phyloP scores from a whole-genome alignment of 2,797 vertebrate genomes.

The Lepidocolaptes lacrymiger region DNA sequence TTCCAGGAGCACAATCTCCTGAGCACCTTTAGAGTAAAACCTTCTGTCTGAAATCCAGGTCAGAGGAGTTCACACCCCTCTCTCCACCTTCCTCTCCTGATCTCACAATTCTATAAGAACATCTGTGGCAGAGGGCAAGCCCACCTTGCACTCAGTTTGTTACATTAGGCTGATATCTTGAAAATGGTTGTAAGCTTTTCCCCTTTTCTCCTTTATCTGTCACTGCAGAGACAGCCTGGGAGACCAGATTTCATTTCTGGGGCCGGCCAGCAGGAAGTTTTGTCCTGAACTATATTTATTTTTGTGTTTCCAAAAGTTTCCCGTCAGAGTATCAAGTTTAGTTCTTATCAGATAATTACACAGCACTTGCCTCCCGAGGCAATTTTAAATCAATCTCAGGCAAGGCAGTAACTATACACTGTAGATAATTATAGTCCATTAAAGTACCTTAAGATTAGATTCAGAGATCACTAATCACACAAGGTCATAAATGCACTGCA shows the following conservation, averaged over 20 bases:
- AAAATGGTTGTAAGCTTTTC: background rate
- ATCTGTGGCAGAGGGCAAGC: background rate
- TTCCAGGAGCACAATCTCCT: background rate
- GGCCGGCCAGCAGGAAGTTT: constrained; percentile 39
- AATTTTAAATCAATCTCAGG: constrained; percentile 76
- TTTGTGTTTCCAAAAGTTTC: constrained; percentile 67
- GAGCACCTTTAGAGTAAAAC: background rate
- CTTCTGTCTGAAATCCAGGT: background rate
- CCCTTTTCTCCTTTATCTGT: constrained; percentile 51
- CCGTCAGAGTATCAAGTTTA: constrained; percentile 69
- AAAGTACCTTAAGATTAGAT: constrained; percentile 75
- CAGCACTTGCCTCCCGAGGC: constrained; percentile 68
- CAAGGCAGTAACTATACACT: constrained; percentile 73
- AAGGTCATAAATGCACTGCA: constrained; percentile 71
- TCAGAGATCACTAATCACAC: constrained; percentile 74
- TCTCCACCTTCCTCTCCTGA: background rate
- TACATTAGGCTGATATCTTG: constrained; percentile 9
- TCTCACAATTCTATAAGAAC: background rate
- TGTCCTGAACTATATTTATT: constrained; percentile 68
- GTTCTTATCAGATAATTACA: constrained; percentile 78
- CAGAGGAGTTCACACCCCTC: background rate
- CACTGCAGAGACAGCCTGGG: background rate
- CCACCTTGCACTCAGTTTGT: background rate
- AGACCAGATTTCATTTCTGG: constrained; percentile 57
- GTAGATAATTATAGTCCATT: constrained; percentile 76